Evolutionary conservation across 2,113 vertebrate species (phyloP).

Genomic region (Coptodon rendalli): DNA sequence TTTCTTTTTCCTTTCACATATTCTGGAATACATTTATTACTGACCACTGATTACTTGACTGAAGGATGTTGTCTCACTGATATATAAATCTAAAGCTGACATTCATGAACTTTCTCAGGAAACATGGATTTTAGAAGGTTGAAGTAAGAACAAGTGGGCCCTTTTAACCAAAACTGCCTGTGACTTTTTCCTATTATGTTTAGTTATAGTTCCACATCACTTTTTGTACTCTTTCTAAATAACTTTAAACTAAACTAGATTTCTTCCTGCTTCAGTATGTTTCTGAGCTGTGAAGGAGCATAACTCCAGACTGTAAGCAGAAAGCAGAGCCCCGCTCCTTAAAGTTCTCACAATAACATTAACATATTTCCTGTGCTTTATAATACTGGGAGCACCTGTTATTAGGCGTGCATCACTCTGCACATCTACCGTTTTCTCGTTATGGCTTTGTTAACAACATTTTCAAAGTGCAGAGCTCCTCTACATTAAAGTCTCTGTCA

Average conservation of each 20-base stretch:
- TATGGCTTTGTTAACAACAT: conserved; percentile 50
- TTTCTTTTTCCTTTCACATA: not conserved
- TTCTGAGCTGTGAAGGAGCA: not conserved
- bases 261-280: not conserved
- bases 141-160: not conserved
- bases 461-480: conserved; percentile 42
- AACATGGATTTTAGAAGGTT: not conserved
- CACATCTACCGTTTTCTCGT: not conserved
- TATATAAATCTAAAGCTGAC: not conserved
- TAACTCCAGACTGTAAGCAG: not conserved
- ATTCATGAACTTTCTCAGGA: not conserved
- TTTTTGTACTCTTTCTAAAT: not conserved
- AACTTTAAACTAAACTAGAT: not conserved
- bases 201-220: not conserved
- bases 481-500: not conserved
- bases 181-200: not conserved
- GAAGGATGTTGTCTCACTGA: not conserved
- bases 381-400: not conserved
- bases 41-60: not conserved
- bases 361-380: not conserved
- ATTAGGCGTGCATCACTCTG: not conserved
- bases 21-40: not conserved
- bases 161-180: not conserved
- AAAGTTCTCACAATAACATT: not conserved
- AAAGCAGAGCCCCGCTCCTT: not conserved